Evolutionary conservation across 2,113 vertebrate genomes (phyloP).

Genomic region (Bufo gargarizans): DNA sequence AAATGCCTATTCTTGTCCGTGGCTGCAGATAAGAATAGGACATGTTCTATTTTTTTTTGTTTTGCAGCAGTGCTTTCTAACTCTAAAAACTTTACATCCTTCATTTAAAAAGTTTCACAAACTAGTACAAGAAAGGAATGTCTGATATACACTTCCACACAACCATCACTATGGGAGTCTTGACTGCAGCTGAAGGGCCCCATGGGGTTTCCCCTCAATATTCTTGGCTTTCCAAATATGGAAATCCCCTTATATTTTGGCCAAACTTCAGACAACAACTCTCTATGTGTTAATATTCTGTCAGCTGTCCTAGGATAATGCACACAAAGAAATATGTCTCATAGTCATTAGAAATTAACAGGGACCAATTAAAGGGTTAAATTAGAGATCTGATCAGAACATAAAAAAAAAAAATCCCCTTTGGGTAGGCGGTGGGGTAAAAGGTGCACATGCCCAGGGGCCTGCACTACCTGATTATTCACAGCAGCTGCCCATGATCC

Average conservation of each 20-base stretch:
- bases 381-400: background rate
- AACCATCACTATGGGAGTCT: background rate
- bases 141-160: background rate
- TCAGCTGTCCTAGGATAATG: background rate
- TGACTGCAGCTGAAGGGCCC: background rate
- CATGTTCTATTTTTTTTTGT: too few species aligned
- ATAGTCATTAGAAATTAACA: background rate
- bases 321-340: background rate
- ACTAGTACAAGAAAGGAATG: background rate
- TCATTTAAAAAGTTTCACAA: background rate
- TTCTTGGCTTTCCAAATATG: background rate
- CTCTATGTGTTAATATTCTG: background rate
- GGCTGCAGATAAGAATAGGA: too few species aligned
- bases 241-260: background rate
- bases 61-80: background rate
- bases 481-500: background rate
- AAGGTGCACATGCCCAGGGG: background rate
- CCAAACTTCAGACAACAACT: slow-evolving; percentile 13
- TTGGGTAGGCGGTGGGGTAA: background rate
- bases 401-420: too few species aligned
- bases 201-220: slow-evolving; percentile 8
- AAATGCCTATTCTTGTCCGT: too few species aligned
- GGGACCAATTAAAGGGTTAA: background rate
- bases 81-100: background rate
- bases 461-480: background rate